Evolutionary conservation across 2,888 invertebrate species (phyloP).

Genomic region (Philopedon plagiatum): DNA sequence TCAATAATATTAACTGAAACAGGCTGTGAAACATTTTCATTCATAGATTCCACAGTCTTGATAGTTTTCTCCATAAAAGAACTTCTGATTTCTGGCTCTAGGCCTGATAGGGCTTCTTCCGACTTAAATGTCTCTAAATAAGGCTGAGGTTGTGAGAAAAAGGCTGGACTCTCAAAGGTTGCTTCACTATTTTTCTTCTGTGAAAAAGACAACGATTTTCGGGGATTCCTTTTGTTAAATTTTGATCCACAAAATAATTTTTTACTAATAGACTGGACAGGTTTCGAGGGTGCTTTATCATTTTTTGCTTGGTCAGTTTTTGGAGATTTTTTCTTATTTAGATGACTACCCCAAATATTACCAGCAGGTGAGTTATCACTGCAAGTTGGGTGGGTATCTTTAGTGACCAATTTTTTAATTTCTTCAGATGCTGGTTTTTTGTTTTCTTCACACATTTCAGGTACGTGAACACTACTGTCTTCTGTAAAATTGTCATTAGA

Average conservation of each 20-base stretch:
- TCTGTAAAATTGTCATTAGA: conserved; percentile 44
- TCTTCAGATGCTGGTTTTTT: neutral
- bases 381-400: conserved; percentile 11
- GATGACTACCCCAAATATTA: conserved; percentile 70
- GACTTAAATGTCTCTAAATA: conserved; percentile 50
- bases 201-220: conserved; percentile 74
- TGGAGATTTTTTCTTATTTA: conserved; percentile 63
- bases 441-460: neutral
- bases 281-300: conserved; percentile 55
- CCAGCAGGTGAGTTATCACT: conserved; percentile 50
- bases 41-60: conserved; percentile 41
- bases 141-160: conserved; percentile 54
- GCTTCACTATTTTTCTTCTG: conserved; percentile 60
- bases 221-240: conserved; percentile 83
- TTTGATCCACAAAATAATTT: conserved; percentile 76
- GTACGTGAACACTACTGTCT: neutral
- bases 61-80: conserved; percentile 37
- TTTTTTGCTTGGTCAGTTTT: conserved; percentile 21
- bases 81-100: conserved; percentile 14
- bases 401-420: conserved; percentile 52
- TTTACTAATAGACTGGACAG: conserved; percentile 55
- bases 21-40: conserved; percentile 55
- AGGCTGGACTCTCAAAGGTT: conserved; percentile 49
- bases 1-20: conserved; percentile 57
- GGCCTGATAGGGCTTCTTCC: conserved; percentile 51